Base-by-base conservation (phyloP, 2,888 invertebrate species). In the Melieria crassipennis region DNA sequence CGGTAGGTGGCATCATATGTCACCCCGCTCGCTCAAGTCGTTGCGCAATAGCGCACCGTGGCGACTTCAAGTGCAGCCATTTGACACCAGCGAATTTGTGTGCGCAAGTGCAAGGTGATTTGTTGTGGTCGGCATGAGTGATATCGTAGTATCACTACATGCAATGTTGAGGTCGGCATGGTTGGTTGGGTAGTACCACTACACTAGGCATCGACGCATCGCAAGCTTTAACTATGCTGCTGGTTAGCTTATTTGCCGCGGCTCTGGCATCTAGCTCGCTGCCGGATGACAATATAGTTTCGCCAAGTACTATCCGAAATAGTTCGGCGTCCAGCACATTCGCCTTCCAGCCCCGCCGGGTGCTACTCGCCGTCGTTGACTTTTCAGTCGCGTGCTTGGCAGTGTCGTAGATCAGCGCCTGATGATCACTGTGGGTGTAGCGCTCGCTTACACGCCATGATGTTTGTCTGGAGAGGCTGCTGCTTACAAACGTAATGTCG, bases 361-460 rank as follows among this genome's bases (percentile, higher is more conserved):
- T 50, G 9, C 9, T 50, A 11, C 9, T 50, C 50, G 9, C 11
- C 11, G 9, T 9, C 50, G 50, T 5, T 46, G 30, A n/a, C 13
- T 42, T 7, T 11, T 50, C 4, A 9, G 6, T 7, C 30, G 5
- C 47, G 3, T 4, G 3, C 16, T 45, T 63, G n/a, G 45, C 46
- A 13, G 50, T 50, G 4, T 67, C 30, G 1, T 58, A 45, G 7
- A 60, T 4, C 3, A 65, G 57, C 42, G 64, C 50, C 11, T 60
- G 64, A n/a, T 70, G 70, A 52, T 70, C 70, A 57, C 70, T 74
- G n/a, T 62, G 62, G 7, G 69, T 71, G 11, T 67, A 71, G 10
- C 45, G 48, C 45, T 67, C 60, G 11, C 65, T 56, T 7, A 73
- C 67, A 43, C 7, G 7, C 67, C 68, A 65, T 4, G 7, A 55